Percentiles rank a stretch among this genome's conserved stretches.
Evolutionary conservation across 1,140 invertebrate genomes (phyloP).

Genomic region (Pseudomyrmex dendroicus): DNA sequence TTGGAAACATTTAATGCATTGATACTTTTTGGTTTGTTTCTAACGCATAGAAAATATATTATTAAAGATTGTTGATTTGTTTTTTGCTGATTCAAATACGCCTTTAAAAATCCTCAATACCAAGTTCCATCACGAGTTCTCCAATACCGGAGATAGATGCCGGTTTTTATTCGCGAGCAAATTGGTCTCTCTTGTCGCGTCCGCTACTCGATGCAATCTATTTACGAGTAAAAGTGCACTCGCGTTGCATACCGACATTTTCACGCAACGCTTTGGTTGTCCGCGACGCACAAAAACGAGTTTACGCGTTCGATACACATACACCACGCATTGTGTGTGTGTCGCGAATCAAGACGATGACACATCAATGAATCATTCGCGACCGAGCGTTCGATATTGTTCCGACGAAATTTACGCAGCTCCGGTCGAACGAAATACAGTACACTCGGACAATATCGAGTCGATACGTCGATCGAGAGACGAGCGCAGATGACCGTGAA

Average conservation of each 20-base stretch:
- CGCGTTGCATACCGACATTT: slow-evolving; percentile 58
- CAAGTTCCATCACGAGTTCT: background rate
- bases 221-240: slow-evolving; percentile 64
- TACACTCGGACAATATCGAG: slow-evolving; percentile 18
- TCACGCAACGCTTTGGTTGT: background rate
- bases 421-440: slow-evolving; percentile 8
- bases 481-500: slow-evolving; percentile 14
- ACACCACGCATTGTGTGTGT: slow-evolving; percentile 43
- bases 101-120: background rate
- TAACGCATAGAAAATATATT: too few species aligned
- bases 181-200: slow-evolving; percentile 36
- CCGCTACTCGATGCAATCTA: slow-evolving; percentile 57
- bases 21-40: background rate
- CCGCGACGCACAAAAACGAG: slow-evolving; percentile 29
- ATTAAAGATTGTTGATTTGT: background rate
- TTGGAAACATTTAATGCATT: too few species aligned
- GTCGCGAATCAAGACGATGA: slow-evolving; percentile 72
- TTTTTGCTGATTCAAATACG: background rate
- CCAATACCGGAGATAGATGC: background rate
- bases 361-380: slow-evolving; percentile 68
- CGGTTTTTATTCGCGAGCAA: slow-evolving; percentile 15
- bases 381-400: slow-evolving; percentile 19
- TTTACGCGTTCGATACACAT: slow-evolving; percentile 29
- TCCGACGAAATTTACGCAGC: slow-evolving; percentile 46
- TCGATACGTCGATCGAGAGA: slow-evolving; percentile 38